Percentiles rank a stretch among this genome's conserved stretches.
phyloP scores from a whole-genome alignment of 2,888 invertebrate genomes.

The Drosophila phalerata region DNA sequence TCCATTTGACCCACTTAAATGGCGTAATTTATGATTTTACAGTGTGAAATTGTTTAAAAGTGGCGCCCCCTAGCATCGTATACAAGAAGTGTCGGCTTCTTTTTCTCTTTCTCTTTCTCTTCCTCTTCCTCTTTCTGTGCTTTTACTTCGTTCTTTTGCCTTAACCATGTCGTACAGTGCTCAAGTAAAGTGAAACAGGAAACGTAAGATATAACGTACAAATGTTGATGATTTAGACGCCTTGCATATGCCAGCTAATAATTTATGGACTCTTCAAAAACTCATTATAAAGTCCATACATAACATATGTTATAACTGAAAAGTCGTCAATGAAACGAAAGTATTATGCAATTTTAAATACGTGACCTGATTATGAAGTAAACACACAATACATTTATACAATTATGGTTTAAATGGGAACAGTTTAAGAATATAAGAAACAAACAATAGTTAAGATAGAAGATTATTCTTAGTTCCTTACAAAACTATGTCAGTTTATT shows the following conservation, averaged over 20 bases:
- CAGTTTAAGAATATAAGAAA: not conserved
- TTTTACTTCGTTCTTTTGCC: not conserved
- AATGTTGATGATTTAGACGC: not conserved
- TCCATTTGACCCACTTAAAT: conserved; percentile 83
- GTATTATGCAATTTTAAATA: not conserved
- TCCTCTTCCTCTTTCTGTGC: not conserved
- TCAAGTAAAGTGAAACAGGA: conserved; percentile 36
- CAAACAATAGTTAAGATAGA: no score
- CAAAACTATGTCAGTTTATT: no score
- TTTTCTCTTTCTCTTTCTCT: not conserved
- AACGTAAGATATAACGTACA: conserved; percentile 32
- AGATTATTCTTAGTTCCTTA: no score
- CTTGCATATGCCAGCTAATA: conserved; percentile 23
- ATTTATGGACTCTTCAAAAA: conserved; percentile 31
- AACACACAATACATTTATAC: not conserved
- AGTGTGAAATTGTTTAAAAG: conserved; percentile 81
- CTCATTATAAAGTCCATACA: conserved; percentile 14
- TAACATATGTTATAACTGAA: not conserved
- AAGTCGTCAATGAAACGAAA: not conserved
- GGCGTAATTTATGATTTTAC: conserved; percentile 82
- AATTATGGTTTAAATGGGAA: not conserved
- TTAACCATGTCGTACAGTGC: conserved; percentile 3
- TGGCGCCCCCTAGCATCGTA: conserved; percentile 52
- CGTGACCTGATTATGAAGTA: not conserved
- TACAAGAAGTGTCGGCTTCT: conserved; percentile 28